These are phyloP conservation scores for Spea hammondii DNA, from an alignment of 2,797 vertebrate species.

Conservation along the genomic window DNA sequence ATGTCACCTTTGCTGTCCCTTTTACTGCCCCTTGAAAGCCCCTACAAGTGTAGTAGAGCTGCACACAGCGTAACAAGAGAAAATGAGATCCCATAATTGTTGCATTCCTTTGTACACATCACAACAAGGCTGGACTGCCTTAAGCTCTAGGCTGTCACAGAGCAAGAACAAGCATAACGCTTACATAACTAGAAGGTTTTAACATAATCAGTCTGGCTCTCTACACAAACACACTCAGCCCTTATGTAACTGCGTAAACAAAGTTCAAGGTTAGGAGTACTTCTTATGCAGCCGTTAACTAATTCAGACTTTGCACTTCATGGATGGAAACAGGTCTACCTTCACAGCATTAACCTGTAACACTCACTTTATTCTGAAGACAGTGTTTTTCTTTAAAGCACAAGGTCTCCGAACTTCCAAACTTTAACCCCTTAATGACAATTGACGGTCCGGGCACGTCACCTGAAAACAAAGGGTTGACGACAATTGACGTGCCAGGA, in stretches of 20 bases:
- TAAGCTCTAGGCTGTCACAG: slow-evolving; percentile 9
- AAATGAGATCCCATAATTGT: slow-evolving; percentile 1
- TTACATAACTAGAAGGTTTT: slow-evolving; percentile 45
- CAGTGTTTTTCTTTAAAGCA: too few relatives aligned
- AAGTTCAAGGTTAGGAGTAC: slow-evolving; percentile 46
- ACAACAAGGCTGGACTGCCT: slow-evolving; percentile 22
- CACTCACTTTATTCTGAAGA: too few relatives aligned
- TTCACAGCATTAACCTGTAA: background rate
- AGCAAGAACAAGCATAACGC: slow-evolving; percentile 38
- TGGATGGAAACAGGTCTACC: background rate
- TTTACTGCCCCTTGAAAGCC: too few relatives aligned
- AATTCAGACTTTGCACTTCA: slow-evolving; percentile 1
- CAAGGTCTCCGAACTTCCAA: too few relatives aligned
- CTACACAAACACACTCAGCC: slow-evolving; percentile 25
- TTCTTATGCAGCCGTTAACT: slow-evolving; percentile 21
- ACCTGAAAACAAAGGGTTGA: too few relatives aligned
- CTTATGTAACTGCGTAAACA: slow-evolving; percentile 44
- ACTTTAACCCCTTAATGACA: too few relatives aligned
- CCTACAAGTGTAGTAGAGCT: background rate
- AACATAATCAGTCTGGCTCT: slow-evolving; percentile 43
- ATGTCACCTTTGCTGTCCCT: too few relatives aligned
- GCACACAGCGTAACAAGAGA: background rate
- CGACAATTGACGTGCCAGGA: too few relatives aligned
- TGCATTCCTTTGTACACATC: slow-evolving; percentile 4
- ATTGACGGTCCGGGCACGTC: too few relatives aligned